Base-by-base conservation (phyloP, 1,140 invertebrate genomes). In the Whitmania pigra region DNA sequence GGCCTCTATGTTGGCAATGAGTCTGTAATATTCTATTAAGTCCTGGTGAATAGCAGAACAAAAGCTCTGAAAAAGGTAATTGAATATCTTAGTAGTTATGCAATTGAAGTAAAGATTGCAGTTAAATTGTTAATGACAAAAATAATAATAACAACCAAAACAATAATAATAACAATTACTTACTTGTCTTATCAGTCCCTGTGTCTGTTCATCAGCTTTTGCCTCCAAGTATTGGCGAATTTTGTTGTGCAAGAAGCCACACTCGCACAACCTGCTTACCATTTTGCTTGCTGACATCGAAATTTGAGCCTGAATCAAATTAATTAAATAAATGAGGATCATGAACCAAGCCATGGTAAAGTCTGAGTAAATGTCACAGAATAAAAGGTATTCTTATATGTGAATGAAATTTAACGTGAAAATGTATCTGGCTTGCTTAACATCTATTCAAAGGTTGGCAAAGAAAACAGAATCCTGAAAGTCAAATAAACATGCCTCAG, bases 241-340 rank as follows among this genome's bases (percentile, higher is more conserved):
- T 74, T 89, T 85, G 79, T 89, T 90, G 78, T 93, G 90, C 71
- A 94, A 85, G 84, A 89, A 91, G 3, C 93, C 93, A 54, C 94
- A 85, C 79, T 94, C 91, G 4, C 89, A 87, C 13, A 95, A 82
- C 67, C 90, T 85, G 18, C 89, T 80, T 9, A 91, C 84, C 60
- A 88, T 77, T 29, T 81, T 77, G 67, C 80, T 76, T 18, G 80
- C 72, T 31, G 82, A 74, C 81, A 84, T 79, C 22, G 82, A 79
- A 18, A 85, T 79, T 13, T 80, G 79, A 66, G 79, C 78, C 83
- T 85, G 72, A 36, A 74, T 74, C 40, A 63, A 69, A 66, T 67
- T 54, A 57, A 20, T 36, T 13, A 20, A 73, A 72, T 17, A 54
- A 74, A 29, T 43, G 36, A 27, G 25, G 43, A 9, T 69, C 53